Evolutionary conservation across 2,888 invertebrate species (phyloP), one percentile per base, ranked within the genome.

Genomic region (Lasioglossum lativentre): DNA sequence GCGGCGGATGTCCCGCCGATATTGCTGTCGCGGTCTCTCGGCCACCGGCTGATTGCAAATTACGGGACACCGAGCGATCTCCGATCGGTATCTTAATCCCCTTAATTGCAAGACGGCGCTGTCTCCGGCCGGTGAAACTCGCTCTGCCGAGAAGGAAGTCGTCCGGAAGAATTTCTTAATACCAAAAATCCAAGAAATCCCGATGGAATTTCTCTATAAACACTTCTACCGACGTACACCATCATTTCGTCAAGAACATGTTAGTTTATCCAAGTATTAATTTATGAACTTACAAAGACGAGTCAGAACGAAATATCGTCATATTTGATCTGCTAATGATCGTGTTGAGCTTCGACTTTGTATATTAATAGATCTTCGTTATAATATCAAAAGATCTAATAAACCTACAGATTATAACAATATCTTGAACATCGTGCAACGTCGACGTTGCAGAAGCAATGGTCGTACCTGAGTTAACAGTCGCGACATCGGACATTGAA

Each of bases 41-140:
- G 76, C 71, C 59, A 74, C 68, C 27, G 40, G 52, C 66, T 73
- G 78, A 75, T 80, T 79, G 56, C 52, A 75, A 82, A 59, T 82
- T 82, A 82, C 80, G 74, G 47, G 40, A 66, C 77, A 47, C 23
- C 71, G 59, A 40, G 76, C 42, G 80, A 76, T 80, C 75, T 56
- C 42, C 68, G 73, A 82, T 79, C 59, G 38, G 79, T 79, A 74
- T 82, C 82, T 70, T 59, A 59, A 82, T 79, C 80, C 70, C 5
- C 74, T 82, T 80, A 80, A 82, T 70, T 75, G 78, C 73, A 42
- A 71, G 34, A 63, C 70, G 63, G 27, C 38, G 52, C 40, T 38
- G 63, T 27, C 78, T 38, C 59, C 66, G 73, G 66, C 71, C 77
- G 66, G 23, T 34, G 34, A 16, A 47, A 56, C 77, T 56, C 12